Evolutionary conservation across 1,140 invertebrate genomes (phyloP), one percentile per base, ranked within the genome.

Genomic region (Hyles euphorbiae): DNA sequence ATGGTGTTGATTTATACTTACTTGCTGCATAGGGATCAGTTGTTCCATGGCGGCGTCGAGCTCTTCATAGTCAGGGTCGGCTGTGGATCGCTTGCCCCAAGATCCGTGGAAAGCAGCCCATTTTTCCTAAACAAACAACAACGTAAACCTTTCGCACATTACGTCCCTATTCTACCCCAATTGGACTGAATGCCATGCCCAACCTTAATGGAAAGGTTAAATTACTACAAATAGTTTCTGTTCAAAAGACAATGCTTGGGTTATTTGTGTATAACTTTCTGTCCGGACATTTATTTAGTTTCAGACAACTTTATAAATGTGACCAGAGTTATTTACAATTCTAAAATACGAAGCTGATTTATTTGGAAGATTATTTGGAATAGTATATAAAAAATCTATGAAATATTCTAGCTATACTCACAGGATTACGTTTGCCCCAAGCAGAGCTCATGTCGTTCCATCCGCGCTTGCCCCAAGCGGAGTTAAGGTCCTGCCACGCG

Each of bases 31-130:
- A 0, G 81, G 81, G 2, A 77, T 47, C 4, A 83, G 58, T 48
- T 78, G 72, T 52, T 83, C 83, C 40, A 78, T 64, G 10, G 66
- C 67, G 5, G 77, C 61, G 51, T 84, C 85, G 11, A 81, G 65
- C 63, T 87, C 82, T 44, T 91, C 91, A 43, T 90, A 90, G 60
- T 92, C 91, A 57, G 93, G 89, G 53, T 91, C 90, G 53, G 90
- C 87, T 83, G 91, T 91, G 2, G 81, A 76, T 3, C 92, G 81
- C 74, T 93, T 93, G 55, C 92, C 92, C 93, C 92, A 94, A 0
- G 91, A 90, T 3, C 91, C 91, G 66, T 91, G 91, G 65, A 93
- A 83, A 60, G 91, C 91, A 5, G 90, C 86, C 93, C 92, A 93
- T 60, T 79, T 84, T 49, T 83, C 78, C 82, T 87, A 60, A 5